Percentiles rank a stretch among this genome's conserved stretches.
Evolutionary conservation across 2,888 invertebrate species (phyloP).

Genomic region (Scrobipalpa atriplicella): DNA sequence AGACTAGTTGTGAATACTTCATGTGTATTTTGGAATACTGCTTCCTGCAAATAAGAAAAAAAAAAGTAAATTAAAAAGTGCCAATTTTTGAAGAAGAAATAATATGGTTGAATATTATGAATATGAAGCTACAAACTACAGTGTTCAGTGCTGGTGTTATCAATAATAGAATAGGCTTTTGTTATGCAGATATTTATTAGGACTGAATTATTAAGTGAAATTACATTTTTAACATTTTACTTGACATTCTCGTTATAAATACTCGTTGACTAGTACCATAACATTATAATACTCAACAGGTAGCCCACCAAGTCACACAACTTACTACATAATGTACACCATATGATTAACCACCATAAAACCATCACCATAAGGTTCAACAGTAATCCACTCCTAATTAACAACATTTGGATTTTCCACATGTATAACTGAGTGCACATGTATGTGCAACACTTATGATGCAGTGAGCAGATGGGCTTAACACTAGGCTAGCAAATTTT

Average conservation of each 20-base stretch:
- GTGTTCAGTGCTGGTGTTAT: slow-evolving; percentile 36
- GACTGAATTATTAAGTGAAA: slow-evolving; percentile 71
- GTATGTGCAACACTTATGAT: neutral
- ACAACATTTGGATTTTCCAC: neutral
- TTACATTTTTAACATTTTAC: slow-evolving; percentile 69
- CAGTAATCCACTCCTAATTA: neutral
- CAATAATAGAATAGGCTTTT: slow-evolving; percentile 63
- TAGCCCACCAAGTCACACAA: slow-evolving; percentile 30
- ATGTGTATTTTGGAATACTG: slow-evolving; percentile 82
- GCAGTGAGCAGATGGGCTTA: slow-evolving; percentile 26
- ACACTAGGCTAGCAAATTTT: slow-evolving; percentile 24
- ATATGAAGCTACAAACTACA: neutral
- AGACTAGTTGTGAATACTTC: slow-evolving; percentile 76
- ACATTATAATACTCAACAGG: slow-evolving; percentile 39
- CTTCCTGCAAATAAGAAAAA: slow-evolving; percentile 76
- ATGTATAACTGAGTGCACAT: neutral
- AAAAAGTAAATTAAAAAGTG: slow-evolving; percentile 38
- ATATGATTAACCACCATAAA: slow-evolving; percentile 6
- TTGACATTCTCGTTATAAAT: slow-evolving; percentile 59
- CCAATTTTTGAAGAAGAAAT: neutral
- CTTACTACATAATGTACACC: slow-evolving; percentile 27
- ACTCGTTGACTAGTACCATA: slow-evolving; percentile 73
- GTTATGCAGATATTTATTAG: slow-evolving; percentile 77
- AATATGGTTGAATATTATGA: neutral
- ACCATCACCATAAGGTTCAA: slow-evolving; percentile 6